Evolutionary conservation across 1,140 invertebrate species (phyloP), one percentile per base, ranked within the genome.

Genomic region (Pseudomyrmex pallidus): DNA sequence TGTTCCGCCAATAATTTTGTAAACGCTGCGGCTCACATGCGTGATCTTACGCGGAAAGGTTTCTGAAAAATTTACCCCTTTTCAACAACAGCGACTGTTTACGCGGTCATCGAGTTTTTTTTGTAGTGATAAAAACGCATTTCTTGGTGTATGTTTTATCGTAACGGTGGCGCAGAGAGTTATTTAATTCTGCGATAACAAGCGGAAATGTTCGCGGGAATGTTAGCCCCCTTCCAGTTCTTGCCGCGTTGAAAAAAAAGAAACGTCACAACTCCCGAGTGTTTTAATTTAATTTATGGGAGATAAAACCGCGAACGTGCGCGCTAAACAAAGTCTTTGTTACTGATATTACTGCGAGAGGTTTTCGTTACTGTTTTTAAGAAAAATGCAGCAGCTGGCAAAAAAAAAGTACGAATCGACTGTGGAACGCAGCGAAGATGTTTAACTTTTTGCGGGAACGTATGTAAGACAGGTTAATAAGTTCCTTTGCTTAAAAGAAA

Each of bases 281-380:
- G 22, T 83, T 76, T 83, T 77, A 77, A 83, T 83, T 77, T 76
- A 76, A 76, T 66, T 76, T 59, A 76, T 73, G 22, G 59, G 10
- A 72, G 46, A 64, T 76, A 83, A 63, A 64, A 50, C 15, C 25
- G 20, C 50, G 50, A 83, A 74, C 62, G 52, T 17, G 2, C 52
- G 61, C 17, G 7, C 44, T 74, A 74, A 74, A 62, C 25, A 83
- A 76, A 74, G 61, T 74, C 25, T 44, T 63, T 17, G 22, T 46
- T n/a, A 8, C 8, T 63, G 25, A 63, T 63, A 35, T 64, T 54
- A 68, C 56, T 48, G 61, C 20, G 17, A 22, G 54, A 25, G 70
- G 17, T 13, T 15, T 22, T 66, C 20, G 12, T 64, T 64, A 64
- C 10, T 64, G 35, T 74, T 64, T 52, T 20, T 2, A 15, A n/a